phyloP scores from a whole-genome alignment of 2,797 vertebrate species.

The Tamandua tetradactyla region DNA sequence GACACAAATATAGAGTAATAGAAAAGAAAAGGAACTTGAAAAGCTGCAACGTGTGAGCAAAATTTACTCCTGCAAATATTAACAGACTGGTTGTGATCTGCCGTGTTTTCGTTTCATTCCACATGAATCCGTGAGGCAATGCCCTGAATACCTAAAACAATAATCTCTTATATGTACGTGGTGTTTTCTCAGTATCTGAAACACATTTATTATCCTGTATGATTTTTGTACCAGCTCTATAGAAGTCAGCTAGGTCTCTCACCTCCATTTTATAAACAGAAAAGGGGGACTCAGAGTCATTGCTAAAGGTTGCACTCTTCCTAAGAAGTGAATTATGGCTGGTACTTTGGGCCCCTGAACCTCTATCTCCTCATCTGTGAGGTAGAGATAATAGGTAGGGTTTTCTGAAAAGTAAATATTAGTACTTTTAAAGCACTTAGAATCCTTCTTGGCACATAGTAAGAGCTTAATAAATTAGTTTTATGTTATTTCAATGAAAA shows the following conservation, averaged over 20 bases:
- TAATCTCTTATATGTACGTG: neutral
- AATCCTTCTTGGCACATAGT: neutral
- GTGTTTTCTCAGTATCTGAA: neutral
- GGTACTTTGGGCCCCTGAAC: neutral
- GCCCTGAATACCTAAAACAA: neutral
- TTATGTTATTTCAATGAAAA: neutral
- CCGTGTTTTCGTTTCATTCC: neutral
- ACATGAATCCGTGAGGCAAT: neutral
- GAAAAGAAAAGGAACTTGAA: neutral
- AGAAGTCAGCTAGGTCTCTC: neutral
- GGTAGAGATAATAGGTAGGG: neutral
- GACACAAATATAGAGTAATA: neutral
- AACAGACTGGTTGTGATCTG: neutral
- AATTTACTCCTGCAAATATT: neutral
- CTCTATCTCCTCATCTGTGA: slow-evolving; percentile 1
- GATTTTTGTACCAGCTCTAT: neutral
- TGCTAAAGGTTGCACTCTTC: neutral
- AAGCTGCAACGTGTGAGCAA: neutral
- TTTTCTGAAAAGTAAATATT: slow-evolving; percentile 1
- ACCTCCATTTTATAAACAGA: neutral
- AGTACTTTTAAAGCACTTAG: neutral
- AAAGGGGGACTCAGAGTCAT: neutral
- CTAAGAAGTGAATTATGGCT: neutral
- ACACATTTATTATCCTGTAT: neutral
- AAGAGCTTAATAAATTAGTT: neutral